Evolutionary conservation across 2,113 vertebrate species (phyloP).

Genomic region (Sylvia atricapilla): DNA sequence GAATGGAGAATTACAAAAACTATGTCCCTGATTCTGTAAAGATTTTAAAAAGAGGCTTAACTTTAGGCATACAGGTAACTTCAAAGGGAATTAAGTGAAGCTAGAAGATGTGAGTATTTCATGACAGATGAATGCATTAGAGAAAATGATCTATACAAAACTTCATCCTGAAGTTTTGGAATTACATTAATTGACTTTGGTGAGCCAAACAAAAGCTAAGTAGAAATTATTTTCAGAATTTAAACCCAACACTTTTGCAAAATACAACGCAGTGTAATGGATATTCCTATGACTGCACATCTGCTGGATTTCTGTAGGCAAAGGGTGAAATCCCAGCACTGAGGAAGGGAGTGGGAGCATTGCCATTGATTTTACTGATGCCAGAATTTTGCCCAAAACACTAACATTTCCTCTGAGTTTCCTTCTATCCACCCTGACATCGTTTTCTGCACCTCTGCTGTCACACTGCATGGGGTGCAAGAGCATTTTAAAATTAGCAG

Average conservation of each 20-base stretch:
- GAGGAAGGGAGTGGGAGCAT: not conserved
- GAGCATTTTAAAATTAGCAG: not conserved
- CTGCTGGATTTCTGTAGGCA: not conserved
- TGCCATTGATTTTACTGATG: not conserved
- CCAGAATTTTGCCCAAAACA: slow-evolving; percentile 19
- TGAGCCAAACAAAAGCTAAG: slow-evolving; percentile 37
- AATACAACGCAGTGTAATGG: not conserved
- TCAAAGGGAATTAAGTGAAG: slow-evolving; percentile 54
- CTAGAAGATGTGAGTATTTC: not conserved
- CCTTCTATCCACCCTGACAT: slow-evolving; percentile 4
- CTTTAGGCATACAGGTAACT: slow-evolving; percentile 41
- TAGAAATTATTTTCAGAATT: not conserved
- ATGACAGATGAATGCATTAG: not conserved
- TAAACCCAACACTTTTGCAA: not conserved
- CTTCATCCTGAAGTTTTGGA: slow-evolving; percentile 25
- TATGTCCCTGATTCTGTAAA: slow-evolving; percentile 23
- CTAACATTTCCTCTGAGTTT: not conserved
- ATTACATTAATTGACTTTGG: slow-evolving; percentile 1
- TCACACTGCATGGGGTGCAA: not conserved
- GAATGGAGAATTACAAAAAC: slow-evolving; percentile 45
- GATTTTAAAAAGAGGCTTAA: slow-evolving; percentile 52
- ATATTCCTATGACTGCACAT: not conserved
- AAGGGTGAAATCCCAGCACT: not conserved
- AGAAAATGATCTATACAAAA: not conserved
- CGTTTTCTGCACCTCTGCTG: not conserved